Evolutionary conservation across 92 coral and sea anemone genomes (phyloP), one percentile per base, ranked within the genome.

Genomic region (Epizoanthus scotinus): DNA sequence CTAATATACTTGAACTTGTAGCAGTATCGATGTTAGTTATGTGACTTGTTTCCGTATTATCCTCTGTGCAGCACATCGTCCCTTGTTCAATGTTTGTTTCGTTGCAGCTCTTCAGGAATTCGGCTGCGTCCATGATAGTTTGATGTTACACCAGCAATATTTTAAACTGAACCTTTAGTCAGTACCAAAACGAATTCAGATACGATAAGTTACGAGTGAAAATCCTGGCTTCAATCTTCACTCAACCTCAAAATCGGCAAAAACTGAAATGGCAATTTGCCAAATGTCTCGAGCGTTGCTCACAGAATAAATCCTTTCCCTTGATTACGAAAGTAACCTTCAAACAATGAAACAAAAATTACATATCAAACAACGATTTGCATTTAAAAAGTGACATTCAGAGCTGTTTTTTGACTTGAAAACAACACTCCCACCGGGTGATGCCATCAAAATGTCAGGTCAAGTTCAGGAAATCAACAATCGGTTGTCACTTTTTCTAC

Each of bases 391-490:
- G 12, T 55, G 52, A 73, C 40, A 58, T 75, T 29, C 13, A 60
- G 42, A 75, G 59, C 27, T 54, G 50, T 25, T 56, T 73, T 13
- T 53, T 14, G 34, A 8, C 44, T n/a, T 52, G 21, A 17, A 27
- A 49, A 62, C 19, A 53, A 6, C 19, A 52, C 27, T 20, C 52
- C 52, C 13, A 13, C 14, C 17, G 12, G 15, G 52, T 47, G 52
- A 14, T 9, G 15, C 15, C 15, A 47, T 47, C 52, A 10, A 47
- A 47, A 47, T 47, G 52, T 47, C 52, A 75, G 59, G 81, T 57
- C 81, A 34, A 68, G 59, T 75, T 75, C 81, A 26, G 20, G 21
- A 75, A 70, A 70, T 70, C 55, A 59, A 75, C 36, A 75, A 31
- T 57, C 66, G 18, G 42, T 3, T 59, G 63, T 24, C 38, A 1